Evolutionary conservation across 1,140 invertebrate species (phyloP).

Genomic region (Melanaphis sacchari): DNA sequence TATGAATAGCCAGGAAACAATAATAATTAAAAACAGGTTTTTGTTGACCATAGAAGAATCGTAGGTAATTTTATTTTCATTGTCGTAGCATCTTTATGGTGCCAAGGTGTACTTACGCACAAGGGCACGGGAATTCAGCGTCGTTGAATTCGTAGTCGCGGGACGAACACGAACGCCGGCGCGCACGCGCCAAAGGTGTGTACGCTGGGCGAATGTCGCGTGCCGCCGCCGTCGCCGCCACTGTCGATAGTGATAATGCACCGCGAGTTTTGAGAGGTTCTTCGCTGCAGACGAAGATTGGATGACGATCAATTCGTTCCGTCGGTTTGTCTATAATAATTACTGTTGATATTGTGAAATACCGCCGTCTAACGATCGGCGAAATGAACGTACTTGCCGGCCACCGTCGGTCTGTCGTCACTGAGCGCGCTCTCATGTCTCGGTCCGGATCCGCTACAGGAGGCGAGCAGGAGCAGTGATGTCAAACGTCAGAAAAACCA

Average conservation of each 20-base stretch:
- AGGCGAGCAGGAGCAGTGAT: neutral
- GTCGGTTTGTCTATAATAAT: neutral
- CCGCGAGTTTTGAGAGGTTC: neutral
- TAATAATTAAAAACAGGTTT: too few relatives aligned
- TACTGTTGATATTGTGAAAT: neutral
- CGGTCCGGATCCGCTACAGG: neutral
- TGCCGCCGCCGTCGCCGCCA: neutral
- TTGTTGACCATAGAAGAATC: too few relatives aligned
- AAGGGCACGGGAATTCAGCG: neutral
- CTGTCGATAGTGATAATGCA: slow-evolving; percentile 14
- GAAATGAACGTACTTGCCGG: neutral
- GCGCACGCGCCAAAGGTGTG: neutral
- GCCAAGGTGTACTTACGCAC: neutral
- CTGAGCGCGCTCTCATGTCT: neutral
- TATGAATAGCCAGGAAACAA: too few relatives aligned
- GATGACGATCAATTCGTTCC: neutral
- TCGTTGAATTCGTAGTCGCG: neutral
- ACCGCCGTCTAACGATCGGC: neutral
- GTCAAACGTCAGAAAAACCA: slow-evolving; percentile 3
- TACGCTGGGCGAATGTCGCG: neutral
- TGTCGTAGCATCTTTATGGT: neutral
- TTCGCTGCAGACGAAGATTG: neutral
- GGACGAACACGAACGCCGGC: neutral
- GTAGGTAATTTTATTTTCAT: neutral
- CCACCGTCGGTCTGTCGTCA: neutral